Evolutionary conservation across 1,140 invertebrate genomes (phyloP), one percentile per base, ranked within the genome.

Genomic region (Scaptomyza graminum): DNA sequence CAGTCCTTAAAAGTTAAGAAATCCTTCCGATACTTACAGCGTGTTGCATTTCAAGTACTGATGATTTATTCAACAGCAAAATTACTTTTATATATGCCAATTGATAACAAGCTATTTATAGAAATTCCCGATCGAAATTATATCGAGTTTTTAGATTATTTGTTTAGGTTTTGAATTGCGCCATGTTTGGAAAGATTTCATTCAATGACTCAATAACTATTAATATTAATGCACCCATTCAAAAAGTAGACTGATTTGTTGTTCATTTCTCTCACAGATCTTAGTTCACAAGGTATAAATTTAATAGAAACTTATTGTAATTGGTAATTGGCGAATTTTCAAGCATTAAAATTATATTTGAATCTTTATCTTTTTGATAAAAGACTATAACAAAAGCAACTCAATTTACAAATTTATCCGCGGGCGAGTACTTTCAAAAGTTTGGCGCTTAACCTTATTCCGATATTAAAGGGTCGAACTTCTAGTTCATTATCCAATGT

Each of bases 41-140:
- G 18, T 22, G 18, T 22, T 22, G 0, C 18, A 22, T 22, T 22
- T 22, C 4, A 4, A 6, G 28, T 49, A 85, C 81, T 84, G 65
- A 51, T 60, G 7, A 25, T 15, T 43, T 54, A 64, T 52, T 59
- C n/a, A 43, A 61, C 13, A 11, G n/a, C 34, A 39, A 43, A 31
- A 61, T 18, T 15, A 57, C 68, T 62, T 77, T 84, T 84, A 84
- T 84, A 84, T 18, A 49, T 39, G 15, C n/a, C 28, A 22, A 22
- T 49, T 49, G 41, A 9, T 31, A 34, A 9, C 13, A 34, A 49
- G 7, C 9, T 6, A 28, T 16, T 8, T 18, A 13, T n/a, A 12
- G 39, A 50, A 65, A 25, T 56, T 39, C 63, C 63, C 63, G 49
- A 22, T 13, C 15, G 8, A 44, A 22, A 11, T 39, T 12, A 4